Evolutionary conservation across 2,797 vertebrate species (phyloP), one percentile per base, ranked within the genome.

Genomic region (Platalea minor): DNA sequence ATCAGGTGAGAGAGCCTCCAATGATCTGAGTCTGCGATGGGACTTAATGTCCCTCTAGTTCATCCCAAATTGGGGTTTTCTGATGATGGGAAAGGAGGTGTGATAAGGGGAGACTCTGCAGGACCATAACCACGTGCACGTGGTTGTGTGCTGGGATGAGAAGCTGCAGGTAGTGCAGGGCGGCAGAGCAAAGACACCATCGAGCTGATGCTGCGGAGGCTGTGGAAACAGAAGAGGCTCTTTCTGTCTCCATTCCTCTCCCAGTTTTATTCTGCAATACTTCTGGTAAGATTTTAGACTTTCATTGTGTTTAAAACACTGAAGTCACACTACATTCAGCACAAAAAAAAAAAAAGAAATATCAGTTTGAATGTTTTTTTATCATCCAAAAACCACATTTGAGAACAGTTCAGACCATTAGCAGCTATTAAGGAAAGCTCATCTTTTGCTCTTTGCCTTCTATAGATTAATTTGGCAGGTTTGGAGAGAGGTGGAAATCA

Each of bases 1-100:
- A 85, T 69, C 93, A 96, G 93, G 96, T 97, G 80, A 85, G 81
- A 80, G 45, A 51, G 11, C 13, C 31, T 91, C n/a, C 13, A n/a
- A 7, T 5, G 2, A 39, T 29, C 37, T 31, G 45, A 73, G 35
- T n/a, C 46, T 90, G 21, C 0, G 0, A 11, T 31, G 45, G 85
- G 28, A 19, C 16, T 45, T 84, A 16, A 9, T n/a, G 23, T 54
- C 7, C 56, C 13, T 73, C 31, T 86, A 50, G 61, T 14, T 23
- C 28, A 53, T 60, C n/a, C 41, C 24, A 37, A 10, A 69, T 25
- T 13, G 35, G 33, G 6, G 3, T 21, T 86, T 76, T 59, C 29
- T 53, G 53, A 1, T 18, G 76, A 18, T 35, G 25, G 46, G 57
- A 84, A 64, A 16, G 11, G n/a, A 72, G 7, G 5, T 68, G 25